Base-by-base conservation (phyloP, 2,888 invertebrate genomes). In the Pyrrhosoma nymphula region DNA sequence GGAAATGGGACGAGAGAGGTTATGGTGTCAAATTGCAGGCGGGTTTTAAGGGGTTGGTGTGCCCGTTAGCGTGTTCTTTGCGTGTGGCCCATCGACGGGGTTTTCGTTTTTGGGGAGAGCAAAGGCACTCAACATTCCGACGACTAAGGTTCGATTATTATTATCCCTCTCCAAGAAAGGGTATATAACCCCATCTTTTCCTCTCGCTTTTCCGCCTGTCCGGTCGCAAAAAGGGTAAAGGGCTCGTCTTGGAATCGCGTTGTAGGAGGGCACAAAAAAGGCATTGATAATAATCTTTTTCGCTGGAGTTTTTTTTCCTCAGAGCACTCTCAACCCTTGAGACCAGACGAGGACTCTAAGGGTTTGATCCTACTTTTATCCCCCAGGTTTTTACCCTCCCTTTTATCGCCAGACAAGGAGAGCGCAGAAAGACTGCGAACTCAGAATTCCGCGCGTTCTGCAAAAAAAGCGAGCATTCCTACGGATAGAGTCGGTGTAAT, bases 1-100 rank as follows among this genome's bases (percentile, higher is more conserved):
- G 39, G 93, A 93, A 69, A 63, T 56, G 89, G 89, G 26, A 93
- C 69, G 69, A 63, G 91, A 39, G 91, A 69, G 82, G 82, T 82
- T 35, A 82, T 82, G 82, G 82, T 82, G 82, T 82, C 82, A 82
- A 82, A 82, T 35, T 82, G 82, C 82, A 35, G 35, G 30, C 35
- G 82, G 82, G 18, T 35, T 35, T 26, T 16, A 35, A 3, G 12
- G 6, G 60, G 60, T 60, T 30, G 14, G 26, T 26, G 82, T 35
- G 82, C 82, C 10, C 35, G 82, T n/a, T 26, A n/a, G 69, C 69
- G 26, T 60, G 60, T 60, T 20, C 60, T 60, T 20, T 16, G 82
- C 82, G 35, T 82, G 82, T 35, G 82, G 0, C 82, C 82, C 26
- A 35, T 82, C 35, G 82, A 82, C 6, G 30, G 82, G 35, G 82